A percentile compares a stretch with the other conserved stretches of the same genome.
phyloP scores from a whole-genome alignment of 2,797 vertebrate species.

The Chelidonichthys spinosus region DNA sequence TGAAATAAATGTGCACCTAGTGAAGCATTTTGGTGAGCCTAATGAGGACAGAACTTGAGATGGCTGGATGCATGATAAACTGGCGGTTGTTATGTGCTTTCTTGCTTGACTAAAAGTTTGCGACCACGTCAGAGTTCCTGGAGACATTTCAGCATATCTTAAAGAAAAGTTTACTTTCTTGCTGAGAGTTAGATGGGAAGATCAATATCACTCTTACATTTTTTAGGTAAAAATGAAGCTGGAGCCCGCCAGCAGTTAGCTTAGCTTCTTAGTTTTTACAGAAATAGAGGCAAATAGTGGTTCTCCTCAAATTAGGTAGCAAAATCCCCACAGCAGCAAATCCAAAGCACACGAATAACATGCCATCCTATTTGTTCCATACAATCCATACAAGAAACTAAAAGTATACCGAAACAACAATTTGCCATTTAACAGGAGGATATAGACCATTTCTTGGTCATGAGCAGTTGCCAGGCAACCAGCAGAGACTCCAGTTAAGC shows the following conservation, averaged over 20 bases:
- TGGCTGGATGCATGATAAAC: slow-evolving; percentile 25
- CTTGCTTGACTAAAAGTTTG: slow-evolving; percentile 19
- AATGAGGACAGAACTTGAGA: slow-evolving; percentile 52
- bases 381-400: not conserved
- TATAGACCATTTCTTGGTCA: not conserved
- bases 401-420: not conserved
- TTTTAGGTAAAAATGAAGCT: not conserved
- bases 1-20: slow-evolving; percentile 53
- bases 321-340: not conserved
- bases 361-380: not conserved
- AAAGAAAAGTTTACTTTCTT: not conserved
- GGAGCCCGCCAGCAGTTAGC: not conserved
- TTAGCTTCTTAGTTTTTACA: not conserved
- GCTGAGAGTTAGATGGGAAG: not conserved
- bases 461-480: slow-evolving; percentile 2
- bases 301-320: not conserved
- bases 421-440: not conserved
- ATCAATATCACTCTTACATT: not conserved
- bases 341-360: not conserved
- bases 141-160: not conserved
- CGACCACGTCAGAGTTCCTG: not conserved
- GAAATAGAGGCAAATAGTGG: not conserved
- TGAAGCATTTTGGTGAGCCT: slow-evolving; percentile 40
- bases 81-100: slow-evolving; percentile 5
- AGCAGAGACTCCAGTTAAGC: not conserved